phyloP scores from a whole-genome alignment of 2,888 invertebrate species.

The Cryptocheilus praepositus region DNA sequence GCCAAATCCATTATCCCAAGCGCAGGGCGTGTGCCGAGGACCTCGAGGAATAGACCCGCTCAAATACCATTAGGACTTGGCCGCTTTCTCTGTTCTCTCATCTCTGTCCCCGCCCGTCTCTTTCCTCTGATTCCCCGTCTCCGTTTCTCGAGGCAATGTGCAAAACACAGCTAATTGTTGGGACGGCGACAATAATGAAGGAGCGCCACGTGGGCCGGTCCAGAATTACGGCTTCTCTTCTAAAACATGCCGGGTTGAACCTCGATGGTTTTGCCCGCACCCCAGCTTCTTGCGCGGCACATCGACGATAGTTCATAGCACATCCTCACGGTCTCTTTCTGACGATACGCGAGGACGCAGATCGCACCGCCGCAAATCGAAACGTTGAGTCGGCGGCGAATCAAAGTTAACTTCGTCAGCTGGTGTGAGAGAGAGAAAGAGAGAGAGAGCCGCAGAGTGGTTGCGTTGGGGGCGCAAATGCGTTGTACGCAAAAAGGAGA shows the following conservation, averaged over 20 bases:
- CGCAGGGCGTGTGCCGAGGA: conserved; percentile 59
- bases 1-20: conserved; percentile 72
- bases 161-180: conserved; percentile 71
- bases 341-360: too few species aligned
- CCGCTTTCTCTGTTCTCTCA: conserved; percentile 29
- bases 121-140: conserved; percentile 16
- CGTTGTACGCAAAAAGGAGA: neutral
- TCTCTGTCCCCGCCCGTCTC: conserved; percentile 18
- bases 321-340: too few species aligned
- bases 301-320: too few species aligned
- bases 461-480: too few species aligned
- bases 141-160: conserved; percentile 30
- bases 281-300: too few species aligned
- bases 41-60: conserved; percentile 61
- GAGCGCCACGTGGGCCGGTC: conserved; percentile 47
- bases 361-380: too few species aligned
- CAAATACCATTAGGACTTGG: conserved; percentile 59
- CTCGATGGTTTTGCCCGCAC: too few species aligned
- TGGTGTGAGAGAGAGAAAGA: too few species aligned
- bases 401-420: too few species aligned
- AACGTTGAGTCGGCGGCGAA: too few species aligned
- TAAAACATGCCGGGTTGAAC: neutral
- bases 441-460: too few species aligned
- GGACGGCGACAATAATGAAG: conserved; percentile 49
- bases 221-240: conserved; percentile 14